Evolutionary conservation across 2,797 vertebrate species (phyloP).

Genomic region (Chelonia mydas): DNA sequence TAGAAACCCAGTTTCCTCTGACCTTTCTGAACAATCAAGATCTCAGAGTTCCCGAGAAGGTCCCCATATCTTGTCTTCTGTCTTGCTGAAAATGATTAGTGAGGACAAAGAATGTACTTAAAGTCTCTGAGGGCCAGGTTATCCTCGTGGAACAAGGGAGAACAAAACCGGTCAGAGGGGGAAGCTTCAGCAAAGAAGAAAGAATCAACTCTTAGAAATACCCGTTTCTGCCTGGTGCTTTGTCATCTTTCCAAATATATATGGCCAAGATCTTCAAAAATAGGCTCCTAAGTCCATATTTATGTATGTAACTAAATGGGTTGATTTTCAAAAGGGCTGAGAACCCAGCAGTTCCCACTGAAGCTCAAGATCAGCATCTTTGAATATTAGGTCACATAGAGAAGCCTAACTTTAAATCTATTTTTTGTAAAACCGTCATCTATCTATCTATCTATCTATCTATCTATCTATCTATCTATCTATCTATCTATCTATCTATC

Average conservation of each 20-base stretch:
- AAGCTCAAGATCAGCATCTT: not conserved
- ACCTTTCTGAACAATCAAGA: constrained; percentile 72
- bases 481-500: not conserved
- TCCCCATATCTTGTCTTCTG: constrained; percentile 56
- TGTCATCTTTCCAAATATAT: constrained; percentile 54
- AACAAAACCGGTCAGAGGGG: constrained; percentile 52
- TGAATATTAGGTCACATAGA: constrained; percentile 36
- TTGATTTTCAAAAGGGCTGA: not conserved
- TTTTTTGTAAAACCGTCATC: not conserved
- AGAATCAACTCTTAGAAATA: constrained; percentile 49
- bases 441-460: not conserved
- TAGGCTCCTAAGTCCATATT: constrained; percentile 16
- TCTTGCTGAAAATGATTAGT: constrained; percentile 60
- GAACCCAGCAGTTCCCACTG: not conserved
- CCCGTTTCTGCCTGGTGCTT: constrained; percentile 15
- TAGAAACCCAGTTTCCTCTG: constrained; percentile 56
- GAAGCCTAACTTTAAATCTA: constrained; percentile 27
- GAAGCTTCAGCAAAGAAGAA: constrained; percentile 52
- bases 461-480: too few species aligned
- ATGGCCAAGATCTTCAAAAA: constrained; percentile 50
- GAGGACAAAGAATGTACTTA: constrained; percentile 56
- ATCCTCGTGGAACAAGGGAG: constrained; percentile 31
- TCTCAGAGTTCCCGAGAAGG: constrained; percentile 53
- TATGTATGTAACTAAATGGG: not conserved
- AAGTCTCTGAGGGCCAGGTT: constrained; percentile 16